These are phyloP conservation scores for Mustela lutreola DNA, from an alignment of 2,113 vertebrate genomes.

Conservation along the genomic window DNA sequence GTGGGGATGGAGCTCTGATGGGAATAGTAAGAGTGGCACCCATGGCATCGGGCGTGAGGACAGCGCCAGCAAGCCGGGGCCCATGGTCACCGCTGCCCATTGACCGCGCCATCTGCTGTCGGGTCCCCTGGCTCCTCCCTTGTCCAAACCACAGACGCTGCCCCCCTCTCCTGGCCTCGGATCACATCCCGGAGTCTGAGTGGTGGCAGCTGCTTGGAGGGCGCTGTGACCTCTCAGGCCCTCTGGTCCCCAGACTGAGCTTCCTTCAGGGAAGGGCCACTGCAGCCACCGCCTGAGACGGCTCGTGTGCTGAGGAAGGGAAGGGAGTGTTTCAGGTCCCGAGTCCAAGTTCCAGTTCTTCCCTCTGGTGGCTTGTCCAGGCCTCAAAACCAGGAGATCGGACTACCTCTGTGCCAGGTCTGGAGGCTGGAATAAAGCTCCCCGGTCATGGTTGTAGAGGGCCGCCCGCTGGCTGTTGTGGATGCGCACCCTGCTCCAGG, in stretches of 20 bases:
- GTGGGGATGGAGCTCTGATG: neutral
- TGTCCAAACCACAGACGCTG: fast-evolving
- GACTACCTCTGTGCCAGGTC: neutral
- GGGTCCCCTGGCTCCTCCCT: neutral
- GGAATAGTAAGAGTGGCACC: neutral
- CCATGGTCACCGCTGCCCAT: neutral
- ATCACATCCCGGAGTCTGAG: neutral
- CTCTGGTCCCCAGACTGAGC: too few species aligned
- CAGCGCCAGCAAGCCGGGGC: fast-evolving
- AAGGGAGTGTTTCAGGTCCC: neutral
- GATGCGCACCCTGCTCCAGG: neutral
- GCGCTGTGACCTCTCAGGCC: fast-evolving
- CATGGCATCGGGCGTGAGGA: neutral
- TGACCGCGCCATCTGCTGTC: neutral
- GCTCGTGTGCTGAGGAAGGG: neutral
- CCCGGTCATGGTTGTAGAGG: too few species aligned
- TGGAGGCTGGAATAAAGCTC: neutral
- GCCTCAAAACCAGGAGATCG: too few species aligned
- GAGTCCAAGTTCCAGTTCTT: neutral
- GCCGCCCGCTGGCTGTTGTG: neutral
- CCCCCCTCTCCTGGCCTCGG: neutral
- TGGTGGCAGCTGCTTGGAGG: neutral
- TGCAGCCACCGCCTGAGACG: fast-evolving
- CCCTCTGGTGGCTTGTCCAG: neutral
- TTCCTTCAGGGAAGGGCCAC: neutral